Conservation (phyloP, 2,113 vertebrate species). For the Danio rerio region DNA sequence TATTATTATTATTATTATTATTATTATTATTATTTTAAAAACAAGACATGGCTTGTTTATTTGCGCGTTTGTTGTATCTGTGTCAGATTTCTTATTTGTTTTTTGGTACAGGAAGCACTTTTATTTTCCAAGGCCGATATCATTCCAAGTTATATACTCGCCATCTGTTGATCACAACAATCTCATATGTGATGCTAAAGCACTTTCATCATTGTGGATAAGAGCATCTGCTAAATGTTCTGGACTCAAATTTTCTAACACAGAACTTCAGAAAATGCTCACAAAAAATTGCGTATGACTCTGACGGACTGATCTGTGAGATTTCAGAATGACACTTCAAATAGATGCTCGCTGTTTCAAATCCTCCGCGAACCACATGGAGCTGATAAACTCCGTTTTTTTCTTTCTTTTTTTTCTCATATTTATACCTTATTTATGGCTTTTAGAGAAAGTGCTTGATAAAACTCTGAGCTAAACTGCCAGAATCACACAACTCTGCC, state of each 20-base stretch:
- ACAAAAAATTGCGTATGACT: not conserved
- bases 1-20: too few relatives aligned
- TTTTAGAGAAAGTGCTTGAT: not conserved
- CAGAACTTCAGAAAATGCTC: not conserved
- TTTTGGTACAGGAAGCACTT: not conserved
- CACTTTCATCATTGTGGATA: not conserved
- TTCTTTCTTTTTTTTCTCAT: not conserved
- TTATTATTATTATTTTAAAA: not conserved
- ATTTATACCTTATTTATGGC: not conserved
- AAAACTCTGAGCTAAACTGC: not conserved
- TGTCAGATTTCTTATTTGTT: not conserved
- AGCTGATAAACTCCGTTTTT: too few relatives aligned
- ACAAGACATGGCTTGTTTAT: not conserved
- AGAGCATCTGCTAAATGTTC: constrained; percentile 3
- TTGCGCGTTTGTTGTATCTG: not conserved
- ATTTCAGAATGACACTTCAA: not conserved
- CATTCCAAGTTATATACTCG: not conserved
- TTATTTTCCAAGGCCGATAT: constrained; percentile 7
- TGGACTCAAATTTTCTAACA: not conserved
- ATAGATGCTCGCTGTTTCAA: not conserved
- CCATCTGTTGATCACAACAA: constrained; percentile 20
- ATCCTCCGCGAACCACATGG: not conserved
- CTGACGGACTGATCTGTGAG: constrained; percentile 2
- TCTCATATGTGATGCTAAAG: not conserved
- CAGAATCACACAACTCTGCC: not conserved